Evolutionary conservation across 2,113 vertebrate genomes (phyloP).

Genomic region (Brachyhypopomus occidentalis): DNA sequence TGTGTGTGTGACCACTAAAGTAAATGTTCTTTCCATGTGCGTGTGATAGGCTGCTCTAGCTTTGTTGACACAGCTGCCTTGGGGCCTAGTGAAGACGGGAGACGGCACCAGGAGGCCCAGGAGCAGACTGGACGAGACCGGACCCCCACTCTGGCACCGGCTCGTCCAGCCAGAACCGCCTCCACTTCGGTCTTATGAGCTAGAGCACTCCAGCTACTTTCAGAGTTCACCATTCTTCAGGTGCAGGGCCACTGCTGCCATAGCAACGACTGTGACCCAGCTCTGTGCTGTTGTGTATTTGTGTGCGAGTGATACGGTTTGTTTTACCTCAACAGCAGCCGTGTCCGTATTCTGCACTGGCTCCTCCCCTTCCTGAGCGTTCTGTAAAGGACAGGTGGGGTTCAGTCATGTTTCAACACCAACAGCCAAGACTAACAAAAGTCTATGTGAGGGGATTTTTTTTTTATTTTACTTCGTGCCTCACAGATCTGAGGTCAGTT

Average conservation of each 20-base stretch:
- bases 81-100: conserved; percentile 36
- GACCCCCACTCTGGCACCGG: no score
- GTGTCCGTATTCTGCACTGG: conserved; percentile 15
- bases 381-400: conserved; percentile 19
- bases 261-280: no score
- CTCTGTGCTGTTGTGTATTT: not conserved
- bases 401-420: not conserved
- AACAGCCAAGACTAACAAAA: not conserved
- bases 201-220: not conserved
- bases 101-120: not conserved
- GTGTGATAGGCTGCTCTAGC: conserved; percentile 41
- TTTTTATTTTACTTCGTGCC: not conserved
- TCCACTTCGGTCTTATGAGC: no score
- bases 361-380: not conserved
- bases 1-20: conserved; percentile 58
- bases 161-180: no score
- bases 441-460: not conserved
- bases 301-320: not conserved
- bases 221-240: not conserved
- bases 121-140: no score
- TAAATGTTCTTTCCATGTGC: conserved; percentile 64
- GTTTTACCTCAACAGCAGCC: conserved; percentile 42
- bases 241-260: not conserved
- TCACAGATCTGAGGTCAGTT: no score
- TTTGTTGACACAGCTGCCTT: conserved; percentile 73